A percentile compares a stretch with the other conserved stretches of the same genome.
These are phyloP conservation scores for Cheilosia urbana DNA, from an alignment of 2,888 invertebrate species.

Conservation along the genomic window DNA sequence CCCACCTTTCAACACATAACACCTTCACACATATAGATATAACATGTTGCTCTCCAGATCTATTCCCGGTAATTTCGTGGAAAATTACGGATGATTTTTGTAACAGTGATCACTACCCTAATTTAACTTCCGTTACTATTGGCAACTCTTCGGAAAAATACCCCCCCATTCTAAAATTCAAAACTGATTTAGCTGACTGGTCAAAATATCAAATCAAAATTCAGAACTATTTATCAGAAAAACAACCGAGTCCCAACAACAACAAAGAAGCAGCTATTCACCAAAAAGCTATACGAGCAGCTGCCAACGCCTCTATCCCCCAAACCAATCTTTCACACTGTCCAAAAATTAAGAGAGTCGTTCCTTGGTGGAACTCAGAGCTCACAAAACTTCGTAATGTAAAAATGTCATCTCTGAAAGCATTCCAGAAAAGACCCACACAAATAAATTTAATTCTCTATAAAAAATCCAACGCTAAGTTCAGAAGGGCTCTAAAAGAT, in stretches of 20 bases:
- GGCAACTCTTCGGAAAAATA: not conserved
- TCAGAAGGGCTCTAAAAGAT: no score
- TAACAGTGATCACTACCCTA: constrained; percentile 42
- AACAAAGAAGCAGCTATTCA: not conserved
- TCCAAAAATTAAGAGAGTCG: not conserved
- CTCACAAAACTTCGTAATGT: constrained; percentile 5
- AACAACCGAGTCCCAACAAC: not conserved
- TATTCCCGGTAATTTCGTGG: not conserved
- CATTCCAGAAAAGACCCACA: not conserved
- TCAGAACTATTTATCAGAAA: not conserved
- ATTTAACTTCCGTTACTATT: not conserved
- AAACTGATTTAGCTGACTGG: constrained; percentile 20
- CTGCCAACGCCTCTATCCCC: not conserved
- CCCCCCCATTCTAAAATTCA: not conserved
- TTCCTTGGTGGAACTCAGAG: constrained; percentile 10
- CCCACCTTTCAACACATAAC: not conserved
- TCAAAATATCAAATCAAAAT: not conserved
- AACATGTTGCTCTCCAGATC: constrained; percentile 25
- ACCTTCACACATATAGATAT: constrained; percentile 41
- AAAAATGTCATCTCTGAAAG: constrained; percentile 9
- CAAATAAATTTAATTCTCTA: constrained; percentile 12
- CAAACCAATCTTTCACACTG: not conserved
- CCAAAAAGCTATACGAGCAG: not conserved
- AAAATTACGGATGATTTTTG: constrained; percentile 16
- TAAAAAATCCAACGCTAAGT: not conserved